Base-by-base conservation (phyloP, 2,797 vertebrate species). In the Typhlichthys eigenmanni region DNA sequence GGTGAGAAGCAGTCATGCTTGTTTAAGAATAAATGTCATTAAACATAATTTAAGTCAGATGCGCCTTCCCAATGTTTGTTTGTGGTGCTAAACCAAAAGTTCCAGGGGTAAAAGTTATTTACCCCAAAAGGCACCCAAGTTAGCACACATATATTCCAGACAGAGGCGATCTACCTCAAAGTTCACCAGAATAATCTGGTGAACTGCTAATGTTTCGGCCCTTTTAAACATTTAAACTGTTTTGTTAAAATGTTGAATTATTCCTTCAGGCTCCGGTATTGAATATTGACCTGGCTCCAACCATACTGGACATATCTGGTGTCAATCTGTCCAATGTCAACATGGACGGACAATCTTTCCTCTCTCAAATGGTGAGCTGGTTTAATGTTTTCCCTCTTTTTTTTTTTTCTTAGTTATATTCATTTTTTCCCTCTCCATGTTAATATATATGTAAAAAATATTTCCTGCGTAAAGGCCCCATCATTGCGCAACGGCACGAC, bases 281-380 rank as follows among this genome's bases (percentile, higher is more conserved):
- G 68, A 93, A 93, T 46, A 92, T 94, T 1, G 93, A 94, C 76
- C 77, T 94, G 52, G 88, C 88, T 12, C 84, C 93, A n/a, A 94
- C 93, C 65, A 80, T 94, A 1, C 76, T 94, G 76, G 92, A 94
- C 83, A 93, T 94, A 12, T 83, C 92, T 6, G 92, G 93, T 0
- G 5, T 90, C 52, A 88, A 93, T 72, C 60, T 92, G 62, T 87
- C 90, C 0, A 1, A 58, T 0, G 76, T 89, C 8, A 87, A 87
- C 4, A 66, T 92, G 89, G 93, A 94, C 0, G 93, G 93, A 0
- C 90, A 90, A 78, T 94, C 93, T 0, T 93, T 94, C 74, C 87
- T 94, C 1, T 54, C 90, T 34, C 92, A 92, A 79, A 89, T 94
- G 91, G 93, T 94, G 57, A 63, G 91, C 8, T 6, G 19, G 13